These are phyloP conservation scores for Piaya cayana DNA, from an alignment of 2,113 vertebrate genomes.

Conservation along the genomic window DNA sequence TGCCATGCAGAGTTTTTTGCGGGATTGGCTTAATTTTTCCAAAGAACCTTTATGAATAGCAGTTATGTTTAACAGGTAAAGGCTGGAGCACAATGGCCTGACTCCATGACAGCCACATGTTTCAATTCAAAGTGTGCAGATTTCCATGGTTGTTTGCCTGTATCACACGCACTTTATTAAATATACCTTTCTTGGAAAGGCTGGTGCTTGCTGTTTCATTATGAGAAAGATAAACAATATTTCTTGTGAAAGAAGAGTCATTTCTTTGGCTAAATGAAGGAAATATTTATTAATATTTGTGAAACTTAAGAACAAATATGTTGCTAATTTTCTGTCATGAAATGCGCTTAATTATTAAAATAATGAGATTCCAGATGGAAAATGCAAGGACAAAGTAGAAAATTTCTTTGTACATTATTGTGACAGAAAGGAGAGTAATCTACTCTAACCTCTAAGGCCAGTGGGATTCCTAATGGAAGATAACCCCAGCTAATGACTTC, in stretches of 20 bases:
- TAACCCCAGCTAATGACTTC: neutral
- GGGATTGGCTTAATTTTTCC: slow-evolving; percentile 27
- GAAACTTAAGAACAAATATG: slow-evolving; percentile 29
- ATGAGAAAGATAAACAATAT: slow-evolving; percentile 66
- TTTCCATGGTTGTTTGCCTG: slow-evolving; percentile 63
- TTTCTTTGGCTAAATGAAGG: slow-evolving; percentile 47
- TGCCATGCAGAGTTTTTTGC: slow-evolving; percentile 6
- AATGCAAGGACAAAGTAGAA: neutral
- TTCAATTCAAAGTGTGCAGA: slow-evolving; percentile 54
- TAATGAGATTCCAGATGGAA: slow-evolving; percentile 21
- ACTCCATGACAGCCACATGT: slow-evolving; percentile 31
- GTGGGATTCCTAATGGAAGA: neutral
- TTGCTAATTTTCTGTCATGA: slow-evolving; percentile 32
- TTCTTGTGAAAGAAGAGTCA: slow-evolving; percentile 56
- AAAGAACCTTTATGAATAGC: slow-evolving; percentile 52
- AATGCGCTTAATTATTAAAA: slow-evolving; percentile 28
- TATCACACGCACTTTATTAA: slow-evolving; percentile 54
- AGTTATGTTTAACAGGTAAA: slow-evolving; percentile 70
- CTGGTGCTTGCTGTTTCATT: slow-evolving; percentile 47
- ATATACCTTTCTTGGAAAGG: slow-evolving; percentile 54
- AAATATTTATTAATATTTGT: slow-evolving; percentile 56
- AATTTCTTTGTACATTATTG: neutral
- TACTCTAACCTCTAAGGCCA: neutral
- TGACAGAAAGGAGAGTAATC: neutral
- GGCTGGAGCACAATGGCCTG: slow-evolving; percentile 34